Evolutionary conservation across 1,140 invertebrate species (phyloP).

Genomic region (Drosophila triauraria): DNA sequence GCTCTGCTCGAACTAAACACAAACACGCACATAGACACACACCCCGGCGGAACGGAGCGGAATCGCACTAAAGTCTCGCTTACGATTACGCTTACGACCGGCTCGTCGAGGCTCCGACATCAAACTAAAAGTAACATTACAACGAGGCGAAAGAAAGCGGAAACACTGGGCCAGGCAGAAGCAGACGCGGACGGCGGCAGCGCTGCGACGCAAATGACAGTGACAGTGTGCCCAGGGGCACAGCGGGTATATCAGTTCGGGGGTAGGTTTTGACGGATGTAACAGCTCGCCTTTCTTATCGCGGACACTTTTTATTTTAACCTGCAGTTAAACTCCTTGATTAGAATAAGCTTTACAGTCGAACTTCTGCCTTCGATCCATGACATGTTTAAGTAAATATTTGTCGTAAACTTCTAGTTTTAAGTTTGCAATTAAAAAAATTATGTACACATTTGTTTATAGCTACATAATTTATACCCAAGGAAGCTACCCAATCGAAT

Average conservation of each 20-base stretch:
- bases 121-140: conserved; percentile 84
- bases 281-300: neutral
- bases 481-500: neutral
- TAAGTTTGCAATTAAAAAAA: too few species aligned
- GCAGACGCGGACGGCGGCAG: conserved; percentile 54
- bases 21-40: conserved; percentile 60
- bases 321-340: conserved; percentile 4
- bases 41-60: conserved; percentile 65
- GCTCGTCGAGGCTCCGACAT: conserved; percentile 77
- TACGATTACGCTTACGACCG: conserved; percentile 79
- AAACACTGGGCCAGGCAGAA: conserved; percentile 78
- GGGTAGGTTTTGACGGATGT: neutral
- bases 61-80: conserved; percentile 82
- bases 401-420: too few species aligned
- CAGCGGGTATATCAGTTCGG: conserved; percentile 29
- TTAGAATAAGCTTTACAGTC: neutral
- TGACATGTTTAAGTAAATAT: too few species aligned
- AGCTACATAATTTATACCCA: too few species aligned
- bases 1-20: conserved; percentile 68
- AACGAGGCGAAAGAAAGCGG: conserved; percentile 78
- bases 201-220: conserved; percentile 75
- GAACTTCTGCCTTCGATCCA: neutral
- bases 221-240: conserved; percentile 61
- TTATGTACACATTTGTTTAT: too few species aligned
- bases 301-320: neutral